Evolutionary conservation across 1,140 invertebrate genomes (phyloP), one percentile per base, ranked within the genome.

Genomic region (Helicorthomorpha holstii): DNA sequence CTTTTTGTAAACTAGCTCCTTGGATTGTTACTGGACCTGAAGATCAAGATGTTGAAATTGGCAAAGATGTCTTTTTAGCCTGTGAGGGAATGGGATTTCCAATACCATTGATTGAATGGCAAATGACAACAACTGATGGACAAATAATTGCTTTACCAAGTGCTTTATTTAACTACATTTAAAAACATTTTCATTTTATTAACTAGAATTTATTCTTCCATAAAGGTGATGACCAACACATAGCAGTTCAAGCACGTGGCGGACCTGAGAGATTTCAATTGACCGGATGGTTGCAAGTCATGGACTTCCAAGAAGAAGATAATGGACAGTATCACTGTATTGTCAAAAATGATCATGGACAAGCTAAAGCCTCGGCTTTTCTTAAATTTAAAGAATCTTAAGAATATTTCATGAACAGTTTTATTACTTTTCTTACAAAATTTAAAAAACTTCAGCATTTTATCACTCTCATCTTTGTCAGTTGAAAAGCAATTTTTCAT

Each of bases 31-130:
- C 65, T 3, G 55, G 57, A 7, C 70, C 73, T 1, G 66, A 69
- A 55, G 67, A 72, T 58, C 60, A 63, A 1, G 59, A 61, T 4
- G 69, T 71, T 16, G 56, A 53, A 22, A 64, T 66, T 12, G 74
- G 75, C 16, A 69, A 72, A 46, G 64, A 69, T 29, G 56, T 75
- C 7, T 69, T 74, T 0, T 60, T 82, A 48, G 69, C 73, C 53
- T 82, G 80, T 61, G 79, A 82, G 64, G 74, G 69, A 7, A 72
- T 68, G 38, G 79, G 78, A 1, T 75, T 68, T 57, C 80, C 80
- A 1, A 66, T 76, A 3, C 78, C 80, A 0, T 62, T 69, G 16
- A 72, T 82, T 46, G 65, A 67, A 52, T 82, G 80, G 80, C 69
- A 72, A 52, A 76, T 77, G 58, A 64, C 68, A 27, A 69, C 62